A percentile compares a stretch with the other conserved stretches of the same genome.
These are phyloP conservation scores for Vireo altiloquus DNA, from an alignment of 2,113 vertebrate species.

Conservation along the genomic window DNA sequence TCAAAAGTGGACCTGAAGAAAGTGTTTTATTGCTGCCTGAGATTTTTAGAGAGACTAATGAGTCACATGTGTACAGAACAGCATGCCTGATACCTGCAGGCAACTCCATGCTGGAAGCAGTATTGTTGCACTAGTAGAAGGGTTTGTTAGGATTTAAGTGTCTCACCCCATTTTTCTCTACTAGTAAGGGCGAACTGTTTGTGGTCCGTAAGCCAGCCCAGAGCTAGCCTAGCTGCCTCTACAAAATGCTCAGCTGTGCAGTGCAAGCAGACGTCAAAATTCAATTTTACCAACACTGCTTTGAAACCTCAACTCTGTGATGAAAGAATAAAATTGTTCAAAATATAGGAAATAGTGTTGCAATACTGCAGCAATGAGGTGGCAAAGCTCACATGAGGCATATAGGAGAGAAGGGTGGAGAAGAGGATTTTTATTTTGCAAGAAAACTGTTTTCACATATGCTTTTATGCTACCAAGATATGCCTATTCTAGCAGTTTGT, in stretches of 20 bases:
- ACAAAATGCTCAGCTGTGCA: not conserved
- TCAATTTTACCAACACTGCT: not conserved
- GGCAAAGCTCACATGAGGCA: not conserved
- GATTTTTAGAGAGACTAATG: not conserved
- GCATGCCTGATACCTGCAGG: not conserved
- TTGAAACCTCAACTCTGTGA: not conserved
- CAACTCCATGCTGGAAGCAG: not conserved
- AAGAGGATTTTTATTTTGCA: not conserved
- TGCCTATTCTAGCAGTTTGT: not conserved
- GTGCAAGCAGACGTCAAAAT: accelerated
- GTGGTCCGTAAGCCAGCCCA: not conserved
- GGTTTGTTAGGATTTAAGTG: not conserved
- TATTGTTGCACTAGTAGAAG: not conserved
- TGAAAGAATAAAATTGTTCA: not conserved
- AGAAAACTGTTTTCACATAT: not conserved
- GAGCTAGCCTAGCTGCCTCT: not conserved
- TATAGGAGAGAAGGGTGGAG: not conserved
- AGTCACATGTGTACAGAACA: not conserved
- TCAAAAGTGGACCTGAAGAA: not conserved
- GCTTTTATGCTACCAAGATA: not conserved
- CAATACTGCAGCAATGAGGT: not conserved
- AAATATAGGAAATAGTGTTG: not conserved
- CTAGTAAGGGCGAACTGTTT: not conserved
- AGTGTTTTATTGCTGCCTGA: not conserved
- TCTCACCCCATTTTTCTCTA: not conserved